These are phyloP conservation scores for Capitella teleta DNA, from an alignment of 1,140 invertebrate genomes.

Conservation along the genomic window DNA sequence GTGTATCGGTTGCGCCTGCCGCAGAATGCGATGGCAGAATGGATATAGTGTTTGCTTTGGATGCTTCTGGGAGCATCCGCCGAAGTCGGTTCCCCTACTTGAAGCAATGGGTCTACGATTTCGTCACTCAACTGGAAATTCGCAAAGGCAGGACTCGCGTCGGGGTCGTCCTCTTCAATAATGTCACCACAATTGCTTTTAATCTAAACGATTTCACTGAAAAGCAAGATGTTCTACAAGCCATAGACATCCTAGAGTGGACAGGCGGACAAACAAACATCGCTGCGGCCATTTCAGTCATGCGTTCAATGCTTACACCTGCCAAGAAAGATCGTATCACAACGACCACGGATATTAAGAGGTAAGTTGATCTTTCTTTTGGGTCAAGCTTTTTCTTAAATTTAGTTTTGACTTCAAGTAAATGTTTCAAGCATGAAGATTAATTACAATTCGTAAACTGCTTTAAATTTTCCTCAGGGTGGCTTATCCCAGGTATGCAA, in stretches of 20 bases:
- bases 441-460: too few relatives aligned
- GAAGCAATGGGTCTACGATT: neutral
- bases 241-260: neutral
- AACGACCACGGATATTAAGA: too few relatives aligned
- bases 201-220: slow-evolving; percentile 1
- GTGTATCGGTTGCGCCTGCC: too few relatives aligned
- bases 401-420: too few relatives aligned
- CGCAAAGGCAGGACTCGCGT: neutral
- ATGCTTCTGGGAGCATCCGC: slow-evolving; percentile 7
- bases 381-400: too few relatives aligned
- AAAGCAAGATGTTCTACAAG: slow-evolving; percentile 9
- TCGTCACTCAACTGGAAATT: neutral
- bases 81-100: neutral
- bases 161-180: slow-evolving; percentile 6
- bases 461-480: too few relatives aligned
- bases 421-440: too few relatives aligned
- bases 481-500: too few relatives aligned
- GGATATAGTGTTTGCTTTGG: slow-evolving; percentile 10
- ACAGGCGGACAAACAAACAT: slow-evolving; percentile 2
- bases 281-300: neutral
- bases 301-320: too few relatives aligned
- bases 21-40: neutral
- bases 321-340: too few relatives aligned
- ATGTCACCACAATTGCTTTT: neutral
- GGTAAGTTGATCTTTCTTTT: too few relatives aligned